These are phyloP conservation scores for Eupithecia inturbata DNA, from an alignment of 2,888 invertebrate species.

Conservation along the genomic window DNA sequence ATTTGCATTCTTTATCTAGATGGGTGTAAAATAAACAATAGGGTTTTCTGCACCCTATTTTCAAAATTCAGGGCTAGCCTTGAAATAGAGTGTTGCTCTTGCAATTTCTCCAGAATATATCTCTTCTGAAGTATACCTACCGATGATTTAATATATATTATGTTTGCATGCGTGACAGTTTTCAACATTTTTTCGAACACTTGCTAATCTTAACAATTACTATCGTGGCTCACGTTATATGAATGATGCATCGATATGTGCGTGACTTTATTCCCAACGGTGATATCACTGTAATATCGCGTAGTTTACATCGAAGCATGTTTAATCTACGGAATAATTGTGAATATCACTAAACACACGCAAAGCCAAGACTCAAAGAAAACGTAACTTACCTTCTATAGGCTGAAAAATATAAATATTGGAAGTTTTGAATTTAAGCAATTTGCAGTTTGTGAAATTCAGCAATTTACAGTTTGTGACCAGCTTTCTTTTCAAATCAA, in stretches of 20 bases:
- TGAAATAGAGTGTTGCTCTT: no score
- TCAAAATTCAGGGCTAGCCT: no score
- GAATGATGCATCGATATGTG: constrained; percentile 18
- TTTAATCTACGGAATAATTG: constrained; percentile 9
- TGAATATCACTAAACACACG: constrained; percentile 5
- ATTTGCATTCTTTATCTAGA: neutral
- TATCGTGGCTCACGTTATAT: constrained; percentile 4
- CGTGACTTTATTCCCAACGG: constrained; percentile 24
- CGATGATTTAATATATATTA: neutral
- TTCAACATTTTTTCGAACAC: neutral
- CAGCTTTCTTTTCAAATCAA: neutral
- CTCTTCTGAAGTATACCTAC: neutral
- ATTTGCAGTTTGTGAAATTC: neutral
- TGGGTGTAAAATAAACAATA: neutral
- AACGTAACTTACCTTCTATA: neutral
- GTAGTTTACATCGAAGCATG: neutral
- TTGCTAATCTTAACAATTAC: neutral
- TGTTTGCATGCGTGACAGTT: neutral
- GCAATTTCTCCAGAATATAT: neutral
- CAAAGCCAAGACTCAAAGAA: neutral
- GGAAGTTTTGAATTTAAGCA: neutral
- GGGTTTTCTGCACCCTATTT: no score
- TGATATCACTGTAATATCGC: constrained; percentile 5
- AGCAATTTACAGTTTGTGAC: no score
- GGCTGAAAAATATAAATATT: neutral